These are phyloP conservation scores for Carassius carassius DNA, from an alignment of 2,113 vertebrate species.

Conservation along the genomic window DNA sequence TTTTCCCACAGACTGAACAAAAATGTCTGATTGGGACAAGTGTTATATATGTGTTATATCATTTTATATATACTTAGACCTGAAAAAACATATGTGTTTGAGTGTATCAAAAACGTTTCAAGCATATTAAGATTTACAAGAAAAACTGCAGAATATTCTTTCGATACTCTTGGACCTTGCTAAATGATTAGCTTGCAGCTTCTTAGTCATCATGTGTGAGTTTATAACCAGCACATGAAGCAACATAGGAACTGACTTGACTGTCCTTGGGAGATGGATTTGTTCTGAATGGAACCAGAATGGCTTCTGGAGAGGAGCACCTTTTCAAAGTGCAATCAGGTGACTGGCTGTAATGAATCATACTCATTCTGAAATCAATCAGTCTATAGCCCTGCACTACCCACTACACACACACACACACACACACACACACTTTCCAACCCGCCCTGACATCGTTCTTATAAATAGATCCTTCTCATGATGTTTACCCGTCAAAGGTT, in stretches of 20 bases:
- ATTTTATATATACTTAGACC: no score
- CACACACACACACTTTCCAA: conserved; percentile 22
- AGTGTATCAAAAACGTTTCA: not conserved
- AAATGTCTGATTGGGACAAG: not conserved
- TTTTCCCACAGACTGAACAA: not conserved
- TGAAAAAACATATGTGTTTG: not conserved
- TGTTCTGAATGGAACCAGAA: not conserved
- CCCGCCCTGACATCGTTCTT: not conserved
- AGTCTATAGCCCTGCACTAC: not conserved
- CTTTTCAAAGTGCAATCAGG: conserved; percentile 47
- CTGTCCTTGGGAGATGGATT: conserved; percentile 36
- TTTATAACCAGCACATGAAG: not conserved
- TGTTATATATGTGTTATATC: no score
- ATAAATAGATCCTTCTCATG: conserved; percentile 4
- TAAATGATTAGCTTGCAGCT: not conserved
- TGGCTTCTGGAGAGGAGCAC: conserved; percentile 9
- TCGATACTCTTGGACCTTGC: not conserved
- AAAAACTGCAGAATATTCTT: not conserved
- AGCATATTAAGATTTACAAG: not conserved
- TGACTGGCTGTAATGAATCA: conserved; percentile 26
- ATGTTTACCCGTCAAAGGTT: not conserved
- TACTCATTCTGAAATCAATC: conserved; percentile 24
- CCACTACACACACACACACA: not conserved
- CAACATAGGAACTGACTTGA: conserved; percentile 25
- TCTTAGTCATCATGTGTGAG: not conserved